Conservation (phyloP, 2,888 invertebrate species). For the Apodemia hepburni region DNA sequence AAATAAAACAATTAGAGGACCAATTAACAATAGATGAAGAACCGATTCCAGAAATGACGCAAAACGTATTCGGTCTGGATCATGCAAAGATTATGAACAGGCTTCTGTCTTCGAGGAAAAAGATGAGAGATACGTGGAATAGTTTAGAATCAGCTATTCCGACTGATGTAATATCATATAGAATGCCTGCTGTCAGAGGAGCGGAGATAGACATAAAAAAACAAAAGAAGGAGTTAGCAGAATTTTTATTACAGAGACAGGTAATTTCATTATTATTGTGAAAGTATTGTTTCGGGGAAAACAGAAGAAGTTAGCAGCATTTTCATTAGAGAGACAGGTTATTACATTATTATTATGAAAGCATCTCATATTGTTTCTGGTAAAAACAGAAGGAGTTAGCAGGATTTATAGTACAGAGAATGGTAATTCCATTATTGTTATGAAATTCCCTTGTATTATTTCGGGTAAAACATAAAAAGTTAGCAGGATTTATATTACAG, state of each 20-base stretch:
- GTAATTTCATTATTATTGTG: conserved; percentile 36
- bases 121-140: conserved; percentile 77
- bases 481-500: no score
- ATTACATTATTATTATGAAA: neutral
- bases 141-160: conserved; percentile 40
- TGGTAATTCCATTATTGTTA: conserved; percentile 42
- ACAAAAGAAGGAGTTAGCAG: conserved; percentile 72
- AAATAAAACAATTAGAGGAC: conserved; percentile 62
- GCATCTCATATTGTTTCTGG: no score
- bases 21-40: conserved; percentile 52
- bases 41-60: conserved; percentile 84
- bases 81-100: conserved; percentile 82
- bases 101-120: conserved; percentile 71
- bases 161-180: conserved; percentile 52
- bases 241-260: conserved; percentile 78
- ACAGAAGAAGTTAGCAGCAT: conserved; percentile 67
- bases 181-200: conserved; percentile 34
- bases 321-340: conserved; percentile 75
- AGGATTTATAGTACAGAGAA: conserved; percentile 76
- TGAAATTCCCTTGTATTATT: no score
- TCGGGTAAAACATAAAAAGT: no score
- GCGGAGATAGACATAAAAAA: conserved; percentile 41
- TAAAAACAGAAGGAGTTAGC: conserved; percentile 62
- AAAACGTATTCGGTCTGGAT: conserved; percentile 85
- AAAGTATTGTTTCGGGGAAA: no score